Evolutionary conservation across 92 coral and sea anemone genomes (phyloP), one percentile per base, ranked within the genome.

Genomic region (Porites cylindrica): DNA sequence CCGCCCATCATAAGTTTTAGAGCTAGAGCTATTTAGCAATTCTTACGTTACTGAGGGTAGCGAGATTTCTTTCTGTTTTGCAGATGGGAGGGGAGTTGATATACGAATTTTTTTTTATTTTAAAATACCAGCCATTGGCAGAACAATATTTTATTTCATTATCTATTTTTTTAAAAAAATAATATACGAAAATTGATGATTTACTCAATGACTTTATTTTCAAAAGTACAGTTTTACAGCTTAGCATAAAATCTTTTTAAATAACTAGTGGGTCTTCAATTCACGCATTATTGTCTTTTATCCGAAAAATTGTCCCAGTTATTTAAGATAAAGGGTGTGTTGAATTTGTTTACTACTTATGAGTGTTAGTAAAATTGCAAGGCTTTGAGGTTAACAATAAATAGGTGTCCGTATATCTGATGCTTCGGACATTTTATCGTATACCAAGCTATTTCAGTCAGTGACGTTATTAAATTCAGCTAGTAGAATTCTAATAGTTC

Each of bases 261-360:
- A 16, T 70, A n/a, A 32, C 43, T 38, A 3, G 20, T 13, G 52
- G 75, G 21, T 70, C 75, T 70, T 32, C 26, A 12, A 32, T 38
- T 56, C 38, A n/a, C 66, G 19, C 66, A 16, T 62, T 62, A 62
- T 4, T 14, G 20, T 70, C 6, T 7, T 70, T 70, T 43, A 18
- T 69, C 10, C 32, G 26, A 70, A 29, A 8, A 20, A 21, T 14
- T 9, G 7, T 10, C 20, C 75, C 53, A 47, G 53, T 70, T 70
- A 70, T 70, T 70, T 70, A 70, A 26, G 16, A 38, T 67, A 67
- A 69, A 32, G 38, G 52, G 75, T 32, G 75, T 70, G 53, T 70
- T 20, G 20, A 70, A 70, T 13, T 38, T 47, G 19, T 32, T 70
- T 38, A 26, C 26, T 21, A 26, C 26, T 67, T 67, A 1, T 4